Evolutionary conservation across 2,797 vertebrate genomes (phyloP).

Genomic region (Gymnothorax reevesii): DNA sequence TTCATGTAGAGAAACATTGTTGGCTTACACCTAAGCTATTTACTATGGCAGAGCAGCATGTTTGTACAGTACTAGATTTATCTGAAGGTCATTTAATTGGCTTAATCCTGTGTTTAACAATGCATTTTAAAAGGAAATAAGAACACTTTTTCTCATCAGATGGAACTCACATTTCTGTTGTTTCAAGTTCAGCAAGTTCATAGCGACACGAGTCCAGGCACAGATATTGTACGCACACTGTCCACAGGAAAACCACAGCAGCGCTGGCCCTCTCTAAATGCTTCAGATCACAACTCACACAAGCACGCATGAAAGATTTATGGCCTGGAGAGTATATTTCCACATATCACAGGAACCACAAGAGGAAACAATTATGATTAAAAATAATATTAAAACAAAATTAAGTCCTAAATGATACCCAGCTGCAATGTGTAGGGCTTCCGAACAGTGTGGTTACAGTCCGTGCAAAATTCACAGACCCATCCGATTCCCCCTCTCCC

Average conservation of each 20-base stretch:
- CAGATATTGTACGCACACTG: not conserved
- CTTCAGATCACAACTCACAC: slow-evolving; percentile 60
- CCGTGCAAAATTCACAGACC: not conserved
- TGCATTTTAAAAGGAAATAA: no score
- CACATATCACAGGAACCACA: slow-evolving; percentile 65
- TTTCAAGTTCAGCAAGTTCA: not conserved
- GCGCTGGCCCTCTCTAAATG: slow-evolving; percentile 47
- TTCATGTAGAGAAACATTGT: no score
- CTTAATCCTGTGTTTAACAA: no score
- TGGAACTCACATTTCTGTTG: not conserved
- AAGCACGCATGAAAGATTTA: slow-evolving; percentile 61
- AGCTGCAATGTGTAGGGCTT: slow-evolving; percentile 58
- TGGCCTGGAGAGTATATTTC: slow-evolving; percentile 56
- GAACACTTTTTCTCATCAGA: no score
- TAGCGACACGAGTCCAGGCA: not conserved
- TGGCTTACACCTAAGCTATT: no score
- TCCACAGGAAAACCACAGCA: slow-evolving; percentile 18
- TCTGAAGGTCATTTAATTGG: no score
- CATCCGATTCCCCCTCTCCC: not conserved
- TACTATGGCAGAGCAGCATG: no score
- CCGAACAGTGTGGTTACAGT: slow-evolving; percentile 41
- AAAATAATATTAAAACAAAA: slow-evolving; percentile 66
- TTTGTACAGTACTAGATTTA: no score
- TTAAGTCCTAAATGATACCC: slow-evolving; percentile 56
- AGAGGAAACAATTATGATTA: slow-evolving; percentile 71